Evolutionary conservation across 1,140 invertebrate species (phyloP).

Genomic region (Pissodes strobi): DNA sequence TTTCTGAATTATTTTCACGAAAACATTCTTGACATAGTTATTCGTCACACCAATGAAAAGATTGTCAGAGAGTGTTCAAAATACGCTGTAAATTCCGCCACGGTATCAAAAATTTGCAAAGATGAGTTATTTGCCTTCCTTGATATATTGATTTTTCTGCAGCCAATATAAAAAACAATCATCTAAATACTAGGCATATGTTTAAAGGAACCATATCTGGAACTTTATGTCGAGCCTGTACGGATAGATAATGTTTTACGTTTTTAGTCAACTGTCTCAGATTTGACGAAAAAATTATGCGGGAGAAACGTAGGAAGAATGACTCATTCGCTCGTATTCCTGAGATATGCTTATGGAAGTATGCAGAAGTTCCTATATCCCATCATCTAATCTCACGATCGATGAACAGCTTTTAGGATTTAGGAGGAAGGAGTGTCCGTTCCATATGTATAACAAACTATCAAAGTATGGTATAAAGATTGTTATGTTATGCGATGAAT

Average conservation of each 20-base stretch:
- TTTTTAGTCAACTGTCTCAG: no score
- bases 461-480: constrained; percentile 53
- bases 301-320: constrained; percentile 35
- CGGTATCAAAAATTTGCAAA: constrained; percentile 21
- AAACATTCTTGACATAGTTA: no score
- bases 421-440: constrained; percentile 34
- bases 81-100: constrained; percentile 14
- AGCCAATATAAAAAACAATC: constrained; percentile 45
- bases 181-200: constrained; percentile 39
- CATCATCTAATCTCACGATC: no score
- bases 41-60: no score
- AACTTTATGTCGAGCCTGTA: constrained; percentile 42
- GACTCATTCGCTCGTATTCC: constrained; percentile 52
- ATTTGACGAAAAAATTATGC: no score
- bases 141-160: constrained; percentile 41
- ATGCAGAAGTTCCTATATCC: no score
- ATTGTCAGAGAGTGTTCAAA: no score
- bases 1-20: constrained; percentile 18
- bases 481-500: constrained; percentile 44
- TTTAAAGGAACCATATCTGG: constrained; percentile 43
- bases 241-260: constrained; percentile 50
- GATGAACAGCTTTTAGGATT: no score
- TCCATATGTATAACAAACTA: constrained; percentile 50
- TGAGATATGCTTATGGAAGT: constrained; percentile 51
- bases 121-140: constrained; percentile 36